Evolutionary conservation across 1,140 invertebrate species (phyloP).

Genomic region (Rhizoglyphus robini): DNA sequence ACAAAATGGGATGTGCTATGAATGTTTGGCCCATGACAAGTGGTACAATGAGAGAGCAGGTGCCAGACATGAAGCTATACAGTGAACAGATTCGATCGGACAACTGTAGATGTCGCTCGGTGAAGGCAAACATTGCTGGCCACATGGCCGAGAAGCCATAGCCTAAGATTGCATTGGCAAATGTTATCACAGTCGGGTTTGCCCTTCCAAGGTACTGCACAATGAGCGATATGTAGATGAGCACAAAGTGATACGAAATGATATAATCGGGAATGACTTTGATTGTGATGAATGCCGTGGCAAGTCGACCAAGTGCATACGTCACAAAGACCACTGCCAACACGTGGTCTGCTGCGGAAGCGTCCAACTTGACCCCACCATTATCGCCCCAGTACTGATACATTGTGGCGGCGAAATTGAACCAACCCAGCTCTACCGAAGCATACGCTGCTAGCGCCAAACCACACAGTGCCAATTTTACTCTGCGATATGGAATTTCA

Average conservation of each 20-base stretch:
- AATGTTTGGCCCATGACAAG: not conserved
- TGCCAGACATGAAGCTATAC: not conserved
- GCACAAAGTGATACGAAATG: conserved; percentile 1
- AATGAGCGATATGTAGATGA: not conserved
- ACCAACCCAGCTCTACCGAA: not conserved
- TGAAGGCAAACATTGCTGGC: conserved; percentile 8
- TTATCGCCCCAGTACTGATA: not conserved
- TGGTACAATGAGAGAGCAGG: not conserved
- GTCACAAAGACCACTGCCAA: not conserved
- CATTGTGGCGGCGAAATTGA: not conserved
- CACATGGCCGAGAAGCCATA: conserved; percentile 3
- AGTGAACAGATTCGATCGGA: not conserved
- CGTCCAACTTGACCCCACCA: too few relatives aligned
- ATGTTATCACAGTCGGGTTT: not conserved
- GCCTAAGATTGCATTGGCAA: not conserved
- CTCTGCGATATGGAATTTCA: not conserved
- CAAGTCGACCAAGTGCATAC: not conserved
- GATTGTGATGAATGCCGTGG: not conserved
- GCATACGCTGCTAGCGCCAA: not conserved
- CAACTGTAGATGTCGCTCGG: not conserved
- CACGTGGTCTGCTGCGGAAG: not conserved
- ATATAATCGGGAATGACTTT: conserved; percentile 7
- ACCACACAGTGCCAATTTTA: not conserved
- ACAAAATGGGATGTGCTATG: not conserved
- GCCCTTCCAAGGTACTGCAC: not conserved